Conservation (phyloP, 2,888 invertebrate genomes). For the Unio delphinus region DNA sequence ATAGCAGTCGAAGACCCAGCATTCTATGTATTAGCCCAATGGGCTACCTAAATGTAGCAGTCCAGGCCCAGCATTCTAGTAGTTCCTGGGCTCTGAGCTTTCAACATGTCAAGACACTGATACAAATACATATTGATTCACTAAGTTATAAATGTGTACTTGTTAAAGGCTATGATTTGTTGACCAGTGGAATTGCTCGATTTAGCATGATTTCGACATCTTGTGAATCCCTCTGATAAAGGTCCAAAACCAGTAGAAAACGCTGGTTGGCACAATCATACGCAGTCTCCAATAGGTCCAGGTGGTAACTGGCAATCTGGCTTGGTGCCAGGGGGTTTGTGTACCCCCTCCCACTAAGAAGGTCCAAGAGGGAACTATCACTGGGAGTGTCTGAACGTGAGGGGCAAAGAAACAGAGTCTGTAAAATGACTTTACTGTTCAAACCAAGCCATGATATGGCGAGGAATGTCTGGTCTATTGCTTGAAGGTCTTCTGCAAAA, state of each 20-base stretch:
- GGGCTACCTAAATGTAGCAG: no score
- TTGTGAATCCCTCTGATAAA: conserved; percentile 17
- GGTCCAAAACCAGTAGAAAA: conserved; percentile 32
- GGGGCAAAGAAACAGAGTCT: conserved; percentile 13
- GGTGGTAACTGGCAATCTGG: no score
- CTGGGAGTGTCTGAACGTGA: not conserved
- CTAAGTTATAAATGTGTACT: no score
- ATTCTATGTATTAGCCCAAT: no score
- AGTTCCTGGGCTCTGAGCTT: no score
- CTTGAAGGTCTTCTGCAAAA: conserved; percentile 7
- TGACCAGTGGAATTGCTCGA: conserved; percentile 4
- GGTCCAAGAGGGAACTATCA: conserved; percentile 9
- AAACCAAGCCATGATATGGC: conserved; percentile 24
- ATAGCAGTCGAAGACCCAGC: no score
- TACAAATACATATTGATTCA: no score
- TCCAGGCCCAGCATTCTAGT: no score
- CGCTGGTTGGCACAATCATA: conserved; percentile 15
- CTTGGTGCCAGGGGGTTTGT: no score
- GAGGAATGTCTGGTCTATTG: conserved; percentile 11
- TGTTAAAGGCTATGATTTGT: not conserved
- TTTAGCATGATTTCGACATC: conserved; percentile 31
- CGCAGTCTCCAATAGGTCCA: conserved; percentile 3
- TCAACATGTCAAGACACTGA: no score
- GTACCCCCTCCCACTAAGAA: conserved; percentile 11
- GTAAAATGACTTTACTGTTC: conserved; percentile 16